Conservation (phyloP, 2,888 invertebrate genomes). For the Agrochola circellaris region DNA sequence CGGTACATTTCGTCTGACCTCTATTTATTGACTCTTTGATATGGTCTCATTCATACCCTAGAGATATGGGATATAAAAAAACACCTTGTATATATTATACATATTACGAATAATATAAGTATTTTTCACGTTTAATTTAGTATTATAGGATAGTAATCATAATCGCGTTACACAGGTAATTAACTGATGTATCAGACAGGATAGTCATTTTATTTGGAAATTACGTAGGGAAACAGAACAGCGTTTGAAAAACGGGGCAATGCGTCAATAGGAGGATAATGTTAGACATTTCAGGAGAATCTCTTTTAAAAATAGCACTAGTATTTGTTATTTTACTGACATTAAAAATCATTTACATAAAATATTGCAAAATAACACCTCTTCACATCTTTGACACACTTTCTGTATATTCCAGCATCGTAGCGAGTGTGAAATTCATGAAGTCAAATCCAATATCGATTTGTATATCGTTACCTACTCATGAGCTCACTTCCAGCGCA, state of each 20-base stretch:
- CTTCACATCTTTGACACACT: not conserved
- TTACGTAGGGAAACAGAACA: constrained; percentile 25
- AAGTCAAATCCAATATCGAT: not conserved
- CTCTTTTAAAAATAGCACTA: constrained; percentile 6
- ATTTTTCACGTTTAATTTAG: not conserved
- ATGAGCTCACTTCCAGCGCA: not conserved
- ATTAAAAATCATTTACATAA: not conserved
- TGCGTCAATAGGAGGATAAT: constrained; percentile 18
- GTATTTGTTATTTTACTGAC: not conserved
- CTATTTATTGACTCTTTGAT: too few relatives aligned
- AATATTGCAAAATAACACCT: not conserved
- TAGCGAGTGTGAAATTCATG: not conserved
- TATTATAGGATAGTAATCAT: not conserved
- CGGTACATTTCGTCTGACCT: constrained; percentile 81
- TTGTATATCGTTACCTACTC: not conserved
- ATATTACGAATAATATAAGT: not conserved
- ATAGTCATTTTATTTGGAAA: not conserved
- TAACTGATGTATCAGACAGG: not conserved
- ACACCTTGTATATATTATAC: too few relatives aligned
- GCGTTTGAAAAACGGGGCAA: not conserved
- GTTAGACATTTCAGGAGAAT: constrained; percentile 1
- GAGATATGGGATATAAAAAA: too few relatives aligned
- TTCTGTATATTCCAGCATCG: not conserved
- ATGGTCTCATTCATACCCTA: too few relatives aligned
- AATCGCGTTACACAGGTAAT: constrained; percentile 1